These are phyloP conservation scores for Anhinga anhinga DNA, from an alignment of 2,113 vertebrate species.

Conservation along the genomic window DNA sequence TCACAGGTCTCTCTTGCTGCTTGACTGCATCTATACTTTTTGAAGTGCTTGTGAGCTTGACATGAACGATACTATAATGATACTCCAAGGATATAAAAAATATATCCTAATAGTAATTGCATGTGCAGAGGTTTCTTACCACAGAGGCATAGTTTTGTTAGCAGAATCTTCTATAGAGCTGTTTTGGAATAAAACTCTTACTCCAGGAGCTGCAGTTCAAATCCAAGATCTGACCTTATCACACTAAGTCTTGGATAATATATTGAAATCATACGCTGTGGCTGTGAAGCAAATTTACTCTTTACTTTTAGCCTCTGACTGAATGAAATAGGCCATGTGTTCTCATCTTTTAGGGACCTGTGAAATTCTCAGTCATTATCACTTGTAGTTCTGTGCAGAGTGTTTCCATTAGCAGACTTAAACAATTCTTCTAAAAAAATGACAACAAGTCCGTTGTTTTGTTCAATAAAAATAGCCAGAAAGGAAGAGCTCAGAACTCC, in stretches of 20 bases:
- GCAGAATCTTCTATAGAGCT: neutral
- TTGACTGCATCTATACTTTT: neutral
- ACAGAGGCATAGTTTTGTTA: neutral
- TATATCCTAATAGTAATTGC: neutral
- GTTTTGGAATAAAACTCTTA: neutral
- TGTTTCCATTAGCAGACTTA: neutral
- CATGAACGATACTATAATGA: neutral
- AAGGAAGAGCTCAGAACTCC: constrained; percentile 9
- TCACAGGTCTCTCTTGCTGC: neutral
- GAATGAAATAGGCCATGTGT: neutral
- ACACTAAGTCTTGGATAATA: neutral
- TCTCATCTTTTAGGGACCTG: neutral
- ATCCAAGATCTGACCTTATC: neutral
- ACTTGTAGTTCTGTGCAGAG: neutral
- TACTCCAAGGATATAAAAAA: neutral
- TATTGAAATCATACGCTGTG: neutral
- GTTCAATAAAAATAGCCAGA: neutral
- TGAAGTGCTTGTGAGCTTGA: neutral
- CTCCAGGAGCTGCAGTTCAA: neutral
- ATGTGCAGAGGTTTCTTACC: neutral
- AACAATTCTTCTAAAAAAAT: neutral
- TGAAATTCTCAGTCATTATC: neutral
- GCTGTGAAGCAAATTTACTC: neutral
- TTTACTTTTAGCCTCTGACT: neutral
- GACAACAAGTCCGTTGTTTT: neutral